Percentiles rank a stretch among this genome's conserved stretches.
phyloP scores from a whole-genome alignment of 2,888 invertebrate species.

The Brachypalpus laphriformis region DNA sequence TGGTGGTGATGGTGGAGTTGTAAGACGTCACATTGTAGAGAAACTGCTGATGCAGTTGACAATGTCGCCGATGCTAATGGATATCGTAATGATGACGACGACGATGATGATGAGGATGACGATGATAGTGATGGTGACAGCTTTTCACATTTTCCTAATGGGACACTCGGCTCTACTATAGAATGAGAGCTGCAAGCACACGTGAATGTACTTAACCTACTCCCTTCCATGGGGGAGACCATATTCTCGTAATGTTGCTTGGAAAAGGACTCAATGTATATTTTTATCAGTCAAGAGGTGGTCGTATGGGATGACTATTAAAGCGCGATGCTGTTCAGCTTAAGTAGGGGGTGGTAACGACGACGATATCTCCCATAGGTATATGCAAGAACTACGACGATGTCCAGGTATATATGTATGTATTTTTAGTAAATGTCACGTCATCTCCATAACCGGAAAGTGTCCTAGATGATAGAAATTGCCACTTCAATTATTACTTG shows the following conservation, averaged over 20 bases:
- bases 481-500: conserved; percentile 47
- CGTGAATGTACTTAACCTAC: conserved; percentile 67
- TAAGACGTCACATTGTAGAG: conserved; percentile 52
- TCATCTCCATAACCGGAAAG: conserved; percentile 33
- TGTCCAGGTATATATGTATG: conserved; percentile 46
- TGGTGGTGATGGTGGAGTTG: conserved; percentile 17
- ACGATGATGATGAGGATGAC: conserved; percentile 46
- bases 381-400: conserved; percentile 12
- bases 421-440: conserved; percentile 41
- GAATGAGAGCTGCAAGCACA: conserved; percentile 26
- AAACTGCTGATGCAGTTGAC: conserved; percentile 71
- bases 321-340: conserved; percentile 47
- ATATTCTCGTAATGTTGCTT: conserved; percentile 33
- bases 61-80: conserved; percentile 71
- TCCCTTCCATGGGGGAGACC: conserved; percentile 34
- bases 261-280: conserved; percentile 39
- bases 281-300: conserved; percentile 23
- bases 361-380: conserved; percentile 18
- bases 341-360: conserved; percentile 17
- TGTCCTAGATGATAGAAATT: conserved; percentile 29
- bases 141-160: conserved; percentile 68
- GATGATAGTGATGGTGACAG: conserved; percentile 74
- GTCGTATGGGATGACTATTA: background rate
- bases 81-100: conserved; percentile 68
- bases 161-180: conserved; percentile 47